A percentile compares a stretch with the other conserved stretches of the same genome.
These are phyloP conservation scores for Perdix hodgsoniae DNA, from an alignment of 2,797 vertebrate species.

Conservation along the genomic window DNA sequence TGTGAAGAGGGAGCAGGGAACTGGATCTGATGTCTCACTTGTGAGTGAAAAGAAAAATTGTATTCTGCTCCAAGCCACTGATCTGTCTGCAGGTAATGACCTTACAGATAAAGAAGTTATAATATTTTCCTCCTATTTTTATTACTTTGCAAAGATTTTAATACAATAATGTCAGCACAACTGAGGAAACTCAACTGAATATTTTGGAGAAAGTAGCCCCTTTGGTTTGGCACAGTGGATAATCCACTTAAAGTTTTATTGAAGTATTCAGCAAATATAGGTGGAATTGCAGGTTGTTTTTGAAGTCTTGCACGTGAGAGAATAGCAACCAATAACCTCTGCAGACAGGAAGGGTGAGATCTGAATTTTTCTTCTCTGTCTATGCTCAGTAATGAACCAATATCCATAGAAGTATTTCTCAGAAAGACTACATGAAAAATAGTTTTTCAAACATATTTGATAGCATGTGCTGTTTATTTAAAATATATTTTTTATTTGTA, in stretches of 20 bases:
- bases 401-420: background rate
- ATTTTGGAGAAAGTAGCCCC: background rate
- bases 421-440: background rate
- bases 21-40: background rate
- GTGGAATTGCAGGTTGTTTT: background rate
- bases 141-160: background rate
- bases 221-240: background rate
- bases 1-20: background rate
- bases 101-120: background rate
- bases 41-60: background rate
- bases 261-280: background rate
- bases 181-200: background rate
- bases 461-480: background rate
- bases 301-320: background rate
- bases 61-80: background rate
- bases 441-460: slow-evolving; percentile 18
- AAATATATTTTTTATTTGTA: background rate
- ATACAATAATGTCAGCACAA: background rate
- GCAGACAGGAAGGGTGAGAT: background rate
- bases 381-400: background rate
- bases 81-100: background rate
- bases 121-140: background rate
- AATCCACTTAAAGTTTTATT: background rate
- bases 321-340: background rate
- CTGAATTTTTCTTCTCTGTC: background rate